phyloP scores from a whole-genome alignment of 2,113 vertebrate genomes.

The Mesitornis unicolor region DNA sequence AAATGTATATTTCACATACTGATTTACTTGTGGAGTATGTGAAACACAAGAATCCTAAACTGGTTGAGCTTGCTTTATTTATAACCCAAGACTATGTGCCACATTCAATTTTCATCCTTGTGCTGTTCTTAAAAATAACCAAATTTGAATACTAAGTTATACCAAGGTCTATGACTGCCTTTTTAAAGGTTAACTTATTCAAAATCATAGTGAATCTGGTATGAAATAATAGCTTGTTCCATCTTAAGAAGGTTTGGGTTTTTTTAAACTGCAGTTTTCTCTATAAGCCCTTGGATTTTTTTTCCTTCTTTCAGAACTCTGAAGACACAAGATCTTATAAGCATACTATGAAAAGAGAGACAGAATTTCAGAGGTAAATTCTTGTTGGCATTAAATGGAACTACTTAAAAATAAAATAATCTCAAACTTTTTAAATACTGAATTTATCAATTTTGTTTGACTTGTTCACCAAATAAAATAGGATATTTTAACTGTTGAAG shows the following conservation, averaged over 20 bases:
- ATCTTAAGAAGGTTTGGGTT: not conserved
- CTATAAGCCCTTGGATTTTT: not conserved
- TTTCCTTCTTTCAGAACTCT: constrained; percentile 59
- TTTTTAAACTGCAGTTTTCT: not conserved
- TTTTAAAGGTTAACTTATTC: not conserved
- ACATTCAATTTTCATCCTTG: not conserved
- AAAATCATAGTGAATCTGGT: not conserved
- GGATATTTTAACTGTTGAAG: not conserved
- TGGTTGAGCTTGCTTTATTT: not conserved
- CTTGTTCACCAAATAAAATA: not conserved
- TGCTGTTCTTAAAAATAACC: not conserved
- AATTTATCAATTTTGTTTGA: not conserved
- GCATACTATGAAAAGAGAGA: not conserved
- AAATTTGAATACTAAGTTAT: not conserved
- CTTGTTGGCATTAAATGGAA: not conserved
- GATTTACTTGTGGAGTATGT: not conserved
- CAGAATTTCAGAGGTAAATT: constrained; percentile 65
- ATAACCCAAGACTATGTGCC: not conserved
- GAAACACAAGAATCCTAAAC: not conserved
- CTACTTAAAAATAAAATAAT: not conserved
- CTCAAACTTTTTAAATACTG: not conserved
- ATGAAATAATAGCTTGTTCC: not conserved
- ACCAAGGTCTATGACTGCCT: not conserved
- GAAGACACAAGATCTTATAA: constrained; percentile 23
- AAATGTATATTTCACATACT: not conserved